phyloP scores from a whole-genome alignment of 2,797 vertebrate genomes.

The Poeciliopsis presidionis region DNA sequence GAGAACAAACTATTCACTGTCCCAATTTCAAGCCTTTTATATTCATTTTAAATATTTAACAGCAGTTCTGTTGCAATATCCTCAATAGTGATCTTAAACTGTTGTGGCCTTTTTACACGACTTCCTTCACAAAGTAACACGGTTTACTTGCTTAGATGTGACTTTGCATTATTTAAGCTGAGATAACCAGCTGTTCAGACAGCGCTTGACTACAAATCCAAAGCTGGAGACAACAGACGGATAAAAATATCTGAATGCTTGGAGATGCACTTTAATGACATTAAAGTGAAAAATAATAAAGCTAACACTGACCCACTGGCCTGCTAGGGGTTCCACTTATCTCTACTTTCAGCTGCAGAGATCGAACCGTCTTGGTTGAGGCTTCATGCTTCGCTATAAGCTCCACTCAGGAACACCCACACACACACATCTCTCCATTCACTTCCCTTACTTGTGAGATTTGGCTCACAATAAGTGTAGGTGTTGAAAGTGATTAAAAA shows the following conservation, averaged over 20 bases:
- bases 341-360: constrained; percentile 33
- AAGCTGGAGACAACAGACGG: constrained; percentile 28
- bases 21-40: not conserved
- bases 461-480: constrained; percentile 77
- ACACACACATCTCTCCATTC: constrained; percentile 70
- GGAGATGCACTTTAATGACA: constrained; percentile 49
- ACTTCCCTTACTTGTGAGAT: constrained; percentile 60
- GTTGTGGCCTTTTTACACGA: constrained; percentile 11
- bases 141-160: constrained; percentile 9
- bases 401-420: constrained; percentile 57
- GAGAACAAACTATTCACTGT: constrained; percentile 14
- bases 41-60: constrained; percentile 33
- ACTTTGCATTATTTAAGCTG: not conserved
- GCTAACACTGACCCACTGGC: constrained; percentile 46
- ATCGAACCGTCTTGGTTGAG: constrained; percentile 53
- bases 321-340: constrained; percentile 20
- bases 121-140: not conserved
- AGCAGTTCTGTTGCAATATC: constrained; percentile 38
- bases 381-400: constrained; percentile 67
- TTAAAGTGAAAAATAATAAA: constrained; percentile 42
- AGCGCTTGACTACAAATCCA: constrained; percentile 22
- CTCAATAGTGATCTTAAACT: constrained; percentile 11
- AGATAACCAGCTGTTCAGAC: constrained; percentile 7
- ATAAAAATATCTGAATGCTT: constrained; percentile 18
- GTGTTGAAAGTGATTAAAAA: constrained; percentile 79